A percentile compares a stretch with the other conserved stretches of the same genome.
Conservation (phyloP, 2,888 invertebrate species). For the Podabrus alpinus region DNA sequence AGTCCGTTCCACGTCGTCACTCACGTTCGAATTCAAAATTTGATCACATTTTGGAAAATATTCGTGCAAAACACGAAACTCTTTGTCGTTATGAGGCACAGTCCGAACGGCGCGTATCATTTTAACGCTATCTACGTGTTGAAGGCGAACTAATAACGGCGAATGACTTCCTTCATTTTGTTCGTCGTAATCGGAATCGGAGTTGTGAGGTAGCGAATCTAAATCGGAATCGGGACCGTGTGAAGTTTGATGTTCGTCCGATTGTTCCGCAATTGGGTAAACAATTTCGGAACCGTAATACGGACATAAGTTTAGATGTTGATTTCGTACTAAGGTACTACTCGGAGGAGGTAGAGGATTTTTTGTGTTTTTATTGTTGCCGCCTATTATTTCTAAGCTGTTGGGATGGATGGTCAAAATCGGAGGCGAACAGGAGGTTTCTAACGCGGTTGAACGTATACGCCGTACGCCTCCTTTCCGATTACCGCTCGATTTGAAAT, state of each 20-base stretch:
- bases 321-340: constrained; percentile 70
- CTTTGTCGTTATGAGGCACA: constrained; percentile 32
- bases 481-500: constrained; percentile 46
- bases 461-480: constrained; percentile 62
- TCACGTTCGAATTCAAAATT: constrained; percentile 33
- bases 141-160: constrained; percentile 64
- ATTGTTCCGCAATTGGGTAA: constrained; percentile 84
- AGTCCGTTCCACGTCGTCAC: constrained; percentile 63
- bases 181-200: constrained; percentile 69
- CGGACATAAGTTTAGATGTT: constrained; percentile 71
- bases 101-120: constrained; percentile 47
- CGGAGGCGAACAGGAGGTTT: constrained; percentile 71
- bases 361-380: constrained; percentile 57
- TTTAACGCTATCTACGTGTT: constrained; percentile 53
- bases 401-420: constrained; percentile 81
- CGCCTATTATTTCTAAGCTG: constrained; percentile 73
- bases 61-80: constrained; percentile 27
- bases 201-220: constrained; percentile 61
- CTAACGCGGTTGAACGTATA: constrained; percentile 72
- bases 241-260: constrained; percentile 75
- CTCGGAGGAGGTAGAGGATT: constrained; percentile 75
- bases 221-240: constrained; percentile 66
- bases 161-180: constrained; percentile 74
- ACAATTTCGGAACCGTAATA: constrained; percentile 77
- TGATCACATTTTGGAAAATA: constrained; percentile 25